Percentiles rank a stretch among this genome's conserved stretches.
Conservation (phyloP, 2,888 invertebrate genomes). For the Ecdyonurus torrentis region DNA sequence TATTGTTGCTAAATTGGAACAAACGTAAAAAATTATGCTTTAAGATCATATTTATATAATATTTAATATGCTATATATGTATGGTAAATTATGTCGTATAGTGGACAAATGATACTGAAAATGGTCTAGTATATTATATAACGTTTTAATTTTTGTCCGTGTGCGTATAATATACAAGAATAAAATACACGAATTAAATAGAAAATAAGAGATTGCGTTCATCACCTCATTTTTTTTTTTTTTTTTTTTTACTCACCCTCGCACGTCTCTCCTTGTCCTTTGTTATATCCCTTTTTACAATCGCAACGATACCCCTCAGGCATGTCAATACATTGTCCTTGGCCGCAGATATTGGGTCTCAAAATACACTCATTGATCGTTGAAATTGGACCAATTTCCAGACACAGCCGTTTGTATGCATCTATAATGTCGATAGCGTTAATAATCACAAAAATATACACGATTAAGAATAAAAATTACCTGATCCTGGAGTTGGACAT, state of each 20-base stretch:
- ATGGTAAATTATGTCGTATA: too few species aligned
- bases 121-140: too few species aligned
- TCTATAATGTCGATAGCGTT: constrained; percentile 27
- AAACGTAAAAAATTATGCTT: too few species aligned
- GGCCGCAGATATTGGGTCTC: constrained; percentile 54
- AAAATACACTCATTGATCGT: constrained; percentile 56
- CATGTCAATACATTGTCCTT: constrained; percentile 56
- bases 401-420: constrained; percentile 41
- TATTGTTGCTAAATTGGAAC: too few species aligned
- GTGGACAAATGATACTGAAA: too few species aligned
- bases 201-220: neutral
- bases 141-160: too few species aligned
- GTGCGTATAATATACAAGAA: too few species aligned
- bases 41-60: too few species aligned
- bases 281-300: constrained; percentile 51
- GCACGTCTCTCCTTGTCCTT: constrained; percentile 26
- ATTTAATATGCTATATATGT: too few species aligned
- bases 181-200: too few species aligned
- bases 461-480: constrained; percentile 18
- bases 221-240: neutral
- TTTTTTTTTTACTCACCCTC: constrained; percentile 25
- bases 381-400: constrained; percentile 19
- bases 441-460: constrained; percentile 14
- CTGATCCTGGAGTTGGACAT: constrained; percentile 47
- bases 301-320: constrained; percentile 60